A percentile compares a stretch with the other conserved stretches of the same genome.
Evolutionary conservation across 2,888 invertebrate genomes (phyloP).

Genomic region (Cataglyphis rosenhaueri): DNA sequence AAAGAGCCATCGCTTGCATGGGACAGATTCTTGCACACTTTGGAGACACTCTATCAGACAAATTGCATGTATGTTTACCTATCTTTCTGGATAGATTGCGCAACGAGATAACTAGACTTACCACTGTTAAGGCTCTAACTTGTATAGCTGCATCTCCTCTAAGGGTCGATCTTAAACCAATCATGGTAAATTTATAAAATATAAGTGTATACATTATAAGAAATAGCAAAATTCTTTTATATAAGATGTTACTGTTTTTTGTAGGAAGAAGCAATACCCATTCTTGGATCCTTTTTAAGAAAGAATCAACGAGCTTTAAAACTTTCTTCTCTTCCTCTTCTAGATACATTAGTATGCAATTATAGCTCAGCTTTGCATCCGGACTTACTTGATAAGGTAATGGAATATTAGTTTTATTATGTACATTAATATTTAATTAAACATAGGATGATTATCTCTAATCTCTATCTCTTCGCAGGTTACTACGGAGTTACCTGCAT

Average conservation of each 20-base stretch:
- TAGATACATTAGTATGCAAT: slow-evolving; percentile 96
- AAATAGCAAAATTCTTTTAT: slow-evolving; percentile 14
- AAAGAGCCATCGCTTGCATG: slow-evolving; percentile 98
- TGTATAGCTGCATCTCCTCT: slow-evolving; percentile 97
- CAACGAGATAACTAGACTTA: slow-evolving; percentile 98
- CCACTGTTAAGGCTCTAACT: slow-evolving; percentile 97
- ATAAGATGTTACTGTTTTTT: slow-evolving; percentile 59
- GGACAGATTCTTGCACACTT: slow-evolving; percentile 97
- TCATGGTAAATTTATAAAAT: slow-evolving; percentile 87
- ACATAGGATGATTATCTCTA: neutral
- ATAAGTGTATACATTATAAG: neutral
- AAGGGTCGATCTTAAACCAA: slow-evolving; percentile 93
- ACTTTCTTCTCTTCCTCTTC: slow-evolving; percentile 94
- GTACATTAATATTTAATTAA: neutral
- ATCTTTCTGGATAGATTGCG: slow-evolving; percentile 97
- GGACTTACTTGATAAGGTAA: slow-evolving; percentile 90
- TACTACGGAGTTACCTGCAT: slow-evolving; percentile 94
- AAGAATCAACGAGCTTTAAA: slow-evolving; percentile 99
- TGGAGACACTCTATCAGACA: slow-evolving; percentile 93
- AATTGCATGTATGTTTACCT: slow-evolving; percentile 94
- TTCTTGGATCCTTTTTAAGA: slow-evolving; percentile 96
- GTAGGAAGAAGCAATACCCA: slow-evolving; percentile 94
- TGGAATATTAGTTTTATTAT: neutral
- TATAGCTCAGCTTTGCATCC: slow-evolving; percentile 91
- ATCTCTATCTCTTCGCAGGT: slow-evolving; percentile 86